Evolutionary conservation across 1,140 invertebrate species (phyloP).

Genomic region (Brachionus koreanus): DNA sequence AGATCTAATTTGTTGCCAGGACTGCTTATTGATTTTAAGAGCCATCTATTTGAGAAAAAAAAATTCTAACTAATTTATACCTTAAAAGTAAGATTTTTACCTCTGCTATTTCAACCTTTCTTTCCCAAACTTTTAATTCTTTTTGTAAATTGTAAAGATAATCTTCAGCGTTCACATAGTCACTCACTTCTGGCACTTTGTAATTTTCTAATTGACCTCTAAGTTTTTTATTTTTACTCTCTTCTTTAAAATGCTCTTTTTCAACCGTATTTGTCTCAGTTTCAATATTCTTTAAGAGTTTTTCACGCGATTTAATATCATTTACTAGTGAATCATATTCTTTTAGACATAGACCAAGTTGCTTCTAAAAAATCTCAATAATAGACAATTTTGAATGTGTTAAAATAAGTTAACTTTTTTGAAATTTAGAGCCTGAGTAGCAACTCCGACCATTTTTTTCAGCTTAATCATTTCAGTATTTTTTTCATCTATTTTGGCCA

Average conservation of each 20-base stretch:
- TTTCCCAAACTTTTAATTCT: conserved; percentile 58
- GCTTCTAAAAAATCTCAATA: conserved; percentile 4
- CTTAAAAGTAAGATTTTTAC: conserved; percentile 47
- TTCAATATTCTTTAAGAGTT: conserved; percentile 21
- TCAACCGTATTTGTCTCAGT: conserved; percentile 21
- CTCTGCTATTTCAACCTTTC: conserved; percentile 59
- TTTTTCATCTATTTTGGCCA: conserved; percentile 59
- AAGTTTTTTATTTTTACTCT: conserved; percentile 54
- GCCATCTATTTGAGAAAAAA: conserved; percentile 52
- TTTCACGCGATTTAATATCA: conserved; percentile 13
- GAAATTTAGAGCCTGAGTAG: conserved; percentile 53
- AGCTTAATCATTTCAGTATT: conserved; percentile 57
- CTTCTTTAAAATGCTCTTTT: conserved; percentile 55
- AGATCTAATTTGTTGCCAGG: conserved; percentile 8
- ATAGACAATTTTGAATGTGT: background rate
- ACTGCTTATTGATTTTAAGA: conserved; percentile 47
- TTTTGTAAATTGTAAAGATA: conserved; percentile 56
- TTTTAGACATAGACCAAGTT: background rate
- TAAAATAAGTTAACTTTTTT: conserved; percentile 1
- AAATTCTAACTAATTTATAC: background rate
- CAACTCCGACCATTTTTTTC: conserved; percentile 57
- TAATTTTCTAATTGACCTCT: conserved; percentile 55
- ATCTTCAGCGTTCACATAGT: conserved; percentile 57
- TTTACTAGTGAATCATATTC: conserved; percentile 37
- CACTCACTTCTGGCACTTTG: conserved; percentile 57